Evolutionary conservation across 1,140 invertebrate species (phyloP).

Genomic region (Tetramorium parvispinum): DNA sequence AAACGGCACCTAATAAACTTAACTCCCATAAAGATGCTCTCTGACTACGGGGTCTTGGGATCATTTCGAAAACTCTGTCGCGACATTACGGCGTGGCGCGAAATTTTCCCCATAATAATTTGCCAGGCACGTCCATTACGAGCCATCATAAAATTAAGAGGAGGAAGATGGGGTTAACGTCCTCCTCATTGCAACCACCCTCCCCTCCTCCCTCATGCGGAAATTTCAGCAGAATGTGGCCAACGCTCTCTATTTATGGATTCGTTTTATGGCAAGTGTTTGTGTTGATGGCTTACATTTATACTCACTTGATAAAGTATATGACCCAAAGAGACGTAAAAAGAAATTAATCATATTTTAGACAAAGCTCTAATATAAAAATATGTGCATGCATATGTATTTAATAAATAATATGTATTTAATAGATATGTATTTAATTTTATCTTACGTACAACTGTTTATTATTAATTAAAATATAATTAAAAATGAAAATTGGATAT

Average conservation of each 20-base stretch:
- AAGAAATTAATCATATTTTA: background rate
- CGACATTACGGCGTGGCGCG: constrained; percentile 14
- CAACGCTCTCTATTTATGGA: constrained; percentile 20
- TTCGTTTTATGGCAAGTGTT: background rate
- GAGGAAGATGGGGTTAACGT: constrained; percentile 27
- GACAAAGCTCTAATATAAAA: background rate
- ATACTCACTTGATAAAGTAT: background rate
- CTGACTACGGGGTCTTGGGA: constrained; percentile 31
- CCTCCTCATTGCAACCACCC: background rate
- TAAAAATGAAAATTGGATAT: background rate
- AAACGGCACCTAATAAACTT: constrained; percentile 79
- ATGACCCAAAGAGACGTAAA: no score
- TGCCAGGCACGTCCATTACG: constrained; percentile 75
- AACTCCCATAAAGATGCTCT: constrained; percentile 72
- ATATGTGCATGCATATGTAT: background rate
- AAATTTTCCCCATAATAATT: constrained; percentile 79
- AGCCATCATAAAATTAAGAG: constrained; percentile 79
- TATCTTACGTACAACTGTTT: background rate
- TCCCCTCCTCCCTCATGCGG: background rate
- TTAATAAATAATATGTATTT: no score
- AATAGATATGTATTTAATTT: background rate
- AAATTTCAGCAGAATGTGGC: constrained; percentile 1
- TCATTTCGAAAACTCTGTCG: constrained; percentile 74
- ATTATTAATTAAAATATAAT: background rate
- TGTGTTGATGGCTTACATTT: background rate